phyloP scores from a whole-genome alignment of 2,113 vertebrate species.

The Anas platyrhynchos region DNA sequence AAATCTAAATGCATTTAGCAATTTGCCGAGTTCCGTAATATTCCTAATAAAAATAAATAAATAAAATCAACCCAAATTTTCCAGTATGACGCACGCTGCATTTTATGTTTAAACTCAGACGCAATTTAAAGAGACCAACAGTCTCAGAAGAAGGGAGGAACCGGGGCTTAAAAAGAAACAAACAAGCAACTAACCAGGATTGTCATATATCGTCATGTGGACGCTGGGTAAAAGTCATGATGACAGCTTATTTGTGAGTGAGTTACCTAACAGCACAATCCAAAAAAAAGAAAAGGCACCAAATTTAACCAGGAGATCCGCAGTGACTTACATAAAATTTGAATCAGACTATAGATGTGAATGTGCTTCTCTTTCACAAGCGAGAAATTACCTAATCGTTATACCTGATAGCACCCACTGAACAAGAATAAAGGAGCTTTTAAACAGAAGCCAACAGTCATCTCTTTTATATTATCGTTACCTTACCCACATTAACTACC shows the following conservation, averaged over 20 bases:
- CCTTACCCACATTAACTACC: not conserved
- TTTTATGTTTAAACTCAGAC: conserved; percentile 35
- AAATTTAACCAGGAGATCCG: not conserved
- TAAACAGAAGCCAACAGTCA: not conserved
- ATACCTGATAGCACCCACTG: not conserved
- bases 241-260: not conserved
- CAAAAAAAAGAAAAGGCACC: not conserved
- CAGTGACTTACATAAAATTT: not conserved
- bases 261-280: not conserved
- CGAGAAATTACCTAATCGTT: not conserved
- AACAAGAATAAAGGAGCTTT: not conserved
- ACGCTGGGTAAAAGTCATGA: conserved; percentile 4
- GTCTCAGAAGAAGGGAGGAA: not conserved
- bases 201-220: conserved; percentile 7
- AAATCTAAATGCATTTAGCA: conserved; percentile 23
- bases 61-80: conserved; percentile 41
- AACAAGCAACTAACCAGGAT: not conserved
- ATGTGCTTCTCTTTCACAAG: not conserved
- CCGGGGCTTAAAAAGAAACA: not conserved
- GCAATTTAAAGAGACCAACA: not conserved
- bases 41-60: conserved; percentile 2
- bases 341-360: not conserved
- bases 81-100: not conserved
- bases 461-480: not conserved
- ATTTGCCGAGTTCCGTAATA: conserved; percentile 24